Evolutionary conservation across 2,888 invertebrate genomes (phyloP).

Genomic region (Pyrrhopygopsis socrates): DNA sequence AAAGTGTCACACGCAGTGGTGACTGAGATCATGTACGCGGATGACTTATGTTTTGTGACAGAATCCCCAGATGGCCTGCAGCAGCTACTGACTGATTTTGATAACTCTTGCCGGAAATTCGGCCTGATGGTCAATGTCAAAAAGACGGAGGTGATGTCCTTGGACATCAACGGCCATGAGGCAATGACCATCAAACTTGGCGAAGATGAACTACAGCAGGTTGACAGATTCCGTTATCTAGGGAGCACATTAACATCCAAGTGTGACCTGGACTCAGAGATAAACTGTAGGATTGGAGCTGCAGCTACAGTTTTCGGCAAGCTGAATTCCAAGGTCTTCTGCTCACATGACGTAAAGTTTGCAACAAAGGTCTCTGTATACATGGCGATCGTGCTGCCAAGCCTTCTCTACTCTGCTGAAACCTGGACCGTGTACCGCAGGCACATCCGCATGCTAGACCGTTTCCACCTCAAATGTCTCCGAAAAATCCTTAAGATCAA

Average conservation of each 20-base stretch:
- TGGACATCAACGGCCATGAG: slow-evolving; percentile 14
- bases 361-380: neutral
- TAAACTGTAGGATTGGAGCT: slow-evolving; percentile 72
- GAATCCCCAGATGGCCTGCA: slow-evolving; percentile 64
- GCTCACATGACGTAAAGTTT: slow-evolving; percentile 62
- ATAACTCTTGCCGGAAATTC: neutral
- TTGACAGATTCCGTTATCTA: slow-evolving; percentile 63
- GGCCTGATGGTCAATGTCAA: slow-evolving; percentile 73
- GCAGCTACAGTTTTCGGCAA: slow-evolving; percentile 70
- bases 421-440: slow-evolving; percentile 63
- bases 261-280: slow-evolving; percentile 60
- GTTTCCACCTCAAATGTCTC: slow-evolving; percentile 67
- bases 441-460: slow-evolving; percentile 57
- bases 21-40: slow-evolving; percentile 69
- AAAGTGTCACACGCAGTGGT: slow-evolving; percentile 37
- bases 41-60: slow-evolving; percentile 64
- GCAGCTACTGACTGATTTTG: slow-evolving; percentile 41
- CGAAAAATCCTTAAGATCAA: slow-evolving; percentile 48
- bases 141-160: slow-evolving; percentile 46
- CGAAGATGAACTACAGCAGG: slow-evolving; percentile 49
- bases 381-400: neutral
- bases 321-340: slow-evolving; percentile 1
- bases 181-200: slow-evolving; percentile 8
- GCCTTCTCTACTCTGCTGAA: slow-evolving; percentile 57
- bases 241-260: slow-evolving; percentile 52